phyloP scores from a whole-genome alignment of 2,888 invertebrate species.

The Leptarthrus brevirostris region DNA sequence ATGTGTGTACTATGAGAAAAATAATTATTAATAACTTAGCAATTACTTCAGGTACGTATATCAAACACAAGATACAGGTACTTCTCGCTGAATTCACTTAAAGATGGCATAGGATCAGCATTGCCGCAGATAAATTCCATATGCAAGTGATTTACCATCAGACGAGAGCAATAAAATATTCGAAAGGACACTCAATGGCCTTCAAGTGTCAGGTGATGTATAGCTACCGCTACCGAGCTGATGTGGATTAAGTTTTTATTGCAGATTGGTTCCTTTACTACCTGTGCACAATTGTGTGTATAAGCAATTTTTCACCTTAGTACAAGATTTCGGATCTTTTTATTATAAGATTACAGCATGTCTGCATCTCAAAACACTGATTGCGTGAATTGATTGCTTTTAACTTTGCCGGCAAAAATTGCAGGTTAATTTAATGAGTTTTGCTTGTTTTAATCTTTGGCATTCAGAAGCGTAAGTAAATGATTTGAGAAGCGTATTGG shows the following conservation, averaged over 20 bases:
- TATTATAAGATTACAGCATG: neutral
- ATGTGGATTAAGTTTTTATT: constrained; percentile 6
- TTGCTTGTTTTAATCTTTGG: too few relatives aligned
- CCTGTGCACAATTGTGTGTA: too few relatives aligned
- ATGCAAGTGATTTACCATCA: constrained; percentile 19
- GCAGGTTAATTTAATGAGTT: too few relatives aligned
- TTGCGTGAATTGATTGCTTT: neutral
- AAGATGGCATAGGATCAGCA: neutral
- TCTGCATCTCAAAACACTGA: neutral
- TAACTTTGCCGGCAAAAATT: neutral
- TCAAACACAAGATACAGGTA: neutral
- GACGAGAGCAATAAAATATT: constrained; percentile 7
- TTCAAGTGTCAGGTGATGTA: constrained; percentile 26
- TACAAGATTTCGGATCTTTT: neutral
- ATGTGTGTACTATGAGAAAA: too few relatives aligned
- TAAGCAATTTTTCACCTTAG: too few relatives aligned
- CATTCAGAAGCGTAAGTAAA: too few relatives aligned
- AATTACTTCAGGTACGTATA: too few relatives aligned
- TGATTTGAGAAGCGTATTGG: too few relatives aligned
- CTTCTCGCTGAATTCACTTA: neutral
- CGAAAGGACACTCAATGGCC: constrained; percentile 44
- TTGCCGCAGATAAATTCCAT: constrained; percentile 6
- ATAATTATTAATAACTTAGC: too few relatives aligned
- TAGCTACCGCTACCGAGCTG: neutral
- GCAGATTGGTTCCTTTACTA: too few relatives aligned